Evolutionary conservation across 2,888 invertebrate species (phyloP), one percentile per base, ranked within the genome.

Genomic region (Xylota sylvarum): DNA sequence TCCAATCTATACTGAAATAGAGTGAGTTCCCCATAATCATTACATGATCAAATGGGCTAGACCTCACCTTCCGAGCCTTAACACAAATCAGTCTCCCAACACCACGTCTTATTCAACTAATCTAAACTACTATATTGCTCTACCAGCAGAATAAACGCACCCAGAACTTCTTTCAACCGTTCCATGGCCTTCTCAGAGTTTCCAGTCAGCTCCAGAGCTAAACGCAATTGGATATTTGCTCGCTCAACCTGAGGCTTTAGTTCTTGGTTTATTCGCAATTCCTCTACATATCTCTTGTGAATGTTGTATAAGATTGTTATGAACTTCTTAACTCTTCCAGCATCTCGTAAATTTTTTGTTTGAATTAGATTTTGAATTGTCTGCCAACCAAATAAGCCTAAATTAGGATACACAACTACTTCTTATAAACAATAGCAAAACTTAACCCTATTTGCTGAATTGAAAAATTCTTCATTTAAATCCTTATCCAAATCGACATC

Each of bases 381-480:
- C 89, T 89, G 50, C 6, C 43, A 83, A 56, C 27, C 1, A 70
- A 73, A 37, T 55, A 50, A 27, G 27, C 5, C 7, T 2, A 30
- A 58, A 37, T 14, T 2, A 32, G 5, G 6, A 35, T 10, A 0
- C 12, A 27, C 2, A 62, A 56, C 14, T 32, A 6, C 5, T 17
- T 19, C 48, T 7, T 6, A 40, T 9, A 40, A 12, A 43, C 6
- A 17, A 32, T 7, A 27, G 10, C 48, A 17, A 27, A 37, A 23
- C 10, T 19, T 1, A 65, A 86, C 88, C 58, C 67, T 76, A 48
- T 89, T 89, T 12, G 89, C 89, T 6, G 85, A 73, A 6, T 73
- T 70, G 27, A 92, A 92, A 79, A 92, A 92, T 0, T 88, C 87
- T 0, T 90, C 89, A 84, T 91, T 77, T 5, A 92, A 79, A 86